These are phyloP conservation scores for Archaeoteleia sp. DNA, from an alignment of 2,888 invertebrate genomes.

Conservation along the genomic window DNA sequence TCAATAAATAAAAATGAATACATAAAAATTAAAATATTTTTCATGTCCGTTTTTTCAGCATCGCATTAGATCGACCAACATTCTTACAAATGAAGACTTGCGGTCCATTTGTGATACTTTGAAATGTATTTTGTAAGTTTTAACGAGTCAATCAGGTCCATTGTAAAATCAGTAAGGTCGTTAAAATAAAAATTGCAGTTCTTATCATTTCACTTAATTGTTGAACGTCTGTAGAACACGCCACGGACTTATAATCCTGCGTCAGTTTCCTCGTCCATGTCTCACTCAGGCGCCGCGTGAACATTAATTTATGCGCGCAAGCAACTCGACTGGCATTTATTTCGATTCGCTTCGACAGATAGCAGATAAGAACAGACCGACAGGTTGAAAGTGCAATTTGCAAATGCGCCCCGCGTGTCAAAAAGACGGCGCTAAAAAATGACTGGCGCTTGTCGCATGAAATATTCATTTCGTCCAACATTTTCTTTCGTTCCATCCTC, in stretches of 20 bases:
- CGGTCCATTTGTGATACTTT: too few species aligned
- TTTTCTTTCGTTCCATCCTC: conserved; percentile 9
- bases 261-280: conserved; percentile 33
- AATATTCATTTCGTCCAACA: conserved; percentile 40
- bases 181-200: too few species aligned
- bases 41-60: too few species aligned
- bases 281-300: conserved; percentile 36
- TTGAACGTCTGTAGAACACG: background rate
- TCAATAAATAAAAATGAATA: too few species aligned
- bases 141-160: too few species aligned
- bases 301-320: conserved; percentile 45
- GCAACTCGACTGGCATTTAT: conserved; percentile 35
- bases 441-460: conserved; percentile 34
- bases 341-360: conserved; percentile 43
- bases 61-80: too few species aligned
- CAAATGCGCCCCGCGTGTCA: conserved; percentile 23
- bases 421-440: conserved; percentile 33
- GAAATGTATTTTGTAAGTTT: too few species aligned
- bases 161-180: too few species aligned
- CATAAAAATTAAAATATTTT: too few species aligned
- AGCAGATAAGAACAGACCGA: conserved; percentile 30
- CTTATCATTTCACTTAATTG: too few species aligned
- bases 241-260: conserved; percentile 10
- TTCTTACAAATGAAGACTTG: too few species aligned
- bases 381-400: conserved; percentile 46